Conservation (phyloP, 2,888 invertebrate species). For the Lochmaea crataegi region DNA sequence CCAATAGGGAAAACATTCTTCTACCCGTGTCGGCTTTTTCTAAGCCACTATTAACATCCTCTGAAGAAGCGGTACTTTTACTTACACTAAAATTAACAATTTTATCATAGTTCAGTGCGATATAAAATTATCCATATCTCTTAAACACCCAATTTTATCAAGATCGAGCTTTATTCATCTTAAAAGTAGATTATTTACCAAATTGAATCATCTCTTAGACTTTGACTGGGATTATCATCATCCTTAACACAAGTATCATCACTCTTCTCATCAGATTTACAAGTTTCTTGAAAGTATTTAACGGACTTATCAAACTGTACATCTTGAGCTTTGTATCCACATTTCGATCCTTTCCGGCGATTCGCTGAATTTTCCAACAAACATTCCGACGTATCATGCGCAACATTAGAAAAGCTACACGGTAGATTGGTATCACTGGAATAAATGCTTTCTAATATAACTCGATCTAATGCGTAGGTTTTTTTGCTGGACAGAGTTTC, state of each 20-base stretch:
- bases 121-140: no score
- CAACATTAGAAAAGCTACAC: background rate
- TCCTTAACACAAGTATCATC: background rate
- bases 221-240: background rate
- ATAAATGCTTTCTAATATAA: background rate
- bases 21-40: background rate
- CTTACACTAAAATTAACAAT: background rate
- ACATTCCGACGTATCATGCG: background rate
- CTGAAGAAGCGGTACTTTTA: background rate
- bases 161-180: no score
- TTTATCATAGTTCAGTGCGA: no score
- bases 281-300: slow-evolving; percentile 2
- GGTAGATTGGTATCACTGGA: background rate
- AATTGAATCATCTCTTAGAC: background rate
- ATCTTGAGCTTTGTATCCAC: background rate
- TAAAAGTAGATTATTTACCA: background rate
- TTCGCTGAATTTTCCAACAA: background rate
- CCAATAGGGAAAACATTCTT: slow-evolving; percentile 9
- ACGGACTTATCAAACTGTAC: background rate
- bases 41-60: background rate
- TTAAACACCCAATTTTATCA: no score
- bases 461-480: background rate
- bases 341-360: background rate
- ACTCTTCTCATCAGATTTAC: no score
- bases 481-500: slow-evolving; percentile 7